A percentile compares a stretch with the other conserved stretches of the same genome.
phyloP scores from a whole-genome alignment of 2,888 invertebrate species.

The Lamproptera curius region DNA sequence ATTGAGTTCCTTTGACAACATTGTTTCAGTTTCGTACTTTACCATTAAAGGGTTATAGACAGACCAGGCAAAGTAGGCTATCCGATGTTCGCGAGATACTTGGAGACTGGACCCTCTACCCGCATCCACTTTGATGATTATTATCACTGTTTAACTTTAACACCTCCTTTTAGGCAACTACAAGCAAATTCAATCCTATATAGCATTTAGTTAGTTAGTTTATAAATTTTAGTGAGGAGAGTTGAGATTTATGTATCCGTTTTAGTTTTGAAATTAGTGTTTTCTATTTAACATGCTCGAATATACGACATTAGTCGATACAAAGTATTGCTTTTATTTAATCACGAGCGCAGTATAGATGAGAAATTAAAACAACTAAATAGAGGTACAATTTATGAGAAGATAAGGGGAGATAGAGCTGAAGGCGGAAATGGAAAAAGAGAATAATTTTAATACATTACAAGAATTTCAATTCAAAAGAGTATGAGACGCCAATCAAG shows the following conservation, averaged over 20 bases:
- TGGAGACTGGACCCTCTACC: slow-evolving; percentile 69
- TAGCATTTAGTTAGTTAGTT: slow-evolving; percentile 44
- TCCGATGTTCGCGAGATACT: slow-evolving; percentile 63
- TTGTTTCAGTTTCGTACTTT: slow-evolving; percentile 36
- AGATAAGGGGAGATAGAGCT: slow-evolving; percentile 13
- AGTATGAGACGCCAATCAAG: slow-evolving; percentile 37
- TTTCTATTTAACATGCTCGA: slow-evolving; percentile 45
- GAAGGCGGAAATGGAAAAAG: slow-evolving; percentile 27
- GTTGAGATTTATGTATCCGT: slow-evolving; percentile 44
- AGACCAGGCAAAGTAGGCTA: slow-evolving; percentile 54
- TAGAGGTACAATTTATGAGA: slow-evolving; percentile 22
- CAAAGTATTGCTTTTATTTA: slow-evolving; percentile 26
- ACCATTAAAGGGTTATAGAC: slow-evolving; percentile 45
- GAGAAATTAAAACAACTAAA: slow-evolving; percentile 34
- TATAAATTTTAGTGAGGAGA: slow-evolving; percentile 46
- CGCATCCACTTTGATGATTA: slow-evolving; percentile 64
- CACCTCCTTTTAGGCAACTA: slow-evolving; percentile 55
- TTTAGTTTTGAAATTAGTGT: slow-evolving; percentile 26
- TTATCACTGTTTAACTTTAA: slow-evolving; percentile 51
- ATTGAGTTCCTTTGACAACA: slow-evolving; percentile 46
- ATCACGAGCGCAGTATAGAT: slow-evolving; percentile 35
- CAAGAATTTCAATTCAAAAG: slow-evolving; percentile 65
- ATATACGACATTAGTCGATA: slow-evolving; percentile 41
- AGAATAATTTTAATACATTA: slow-evolving; percentile 66
- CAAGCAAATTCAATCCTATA: slow-evolving; percentile 50